Evolutionary conservation across 2,797 vertebrate species (phyloP), one percentile per base, ranked within the genome.

Genomic region (Rhinella marina): DNA sequence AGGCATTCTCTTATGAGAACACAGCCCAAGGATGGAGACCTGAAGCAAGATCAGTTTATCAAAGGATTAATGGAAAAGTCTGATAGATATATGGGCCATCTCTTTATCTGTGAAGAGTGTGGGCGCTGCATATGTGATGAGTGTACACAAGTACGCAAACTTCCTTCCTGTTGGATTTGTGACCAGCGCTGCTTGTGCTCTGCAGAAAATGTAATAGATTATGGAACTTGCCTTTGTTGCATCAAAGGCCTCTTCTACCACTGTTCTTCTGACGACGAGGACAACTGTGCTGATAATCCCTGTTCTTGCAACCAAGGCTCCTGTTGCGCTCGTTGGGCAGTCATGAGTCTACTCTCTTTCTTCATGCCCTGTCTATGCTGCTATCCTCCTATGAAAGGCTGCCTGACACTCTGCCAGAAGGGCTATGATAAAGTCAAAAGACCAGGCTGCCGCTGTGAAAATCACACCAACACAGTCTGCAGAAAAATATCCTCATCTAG

Each of bases 321-420:
- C 4, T 97, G 96, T 90, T 97, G 96, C 0, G 93, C 97, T 91
- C 97, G 98, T 88, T 99, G 98, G 97, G 94, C 96, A 84, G 93
- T 96, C 91, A 98, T 99, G 97, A 96, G 96, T 75, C 90, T 97
- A 84, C 94, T 99, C 92, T 95, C 98, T 0, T 93, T 98, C 86
- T 96, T 97, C 93, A 94, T 99, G 94, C 98, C 98, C 93, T 99
- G 98, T 95, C 96, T 99, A 91, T 99, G 98, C 97, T 99, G 98
- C 97, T 99, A 99, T 94, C 97, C 97, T 88, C 98, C 97, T 32
- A 97, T 97, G 91, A 94, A 96, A 94, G 97, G 97, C 91, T 98
- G 98, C 96, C 97, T 99, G 93, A 95, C 95, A 92, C 91, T 97
- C 91, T 99, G 97, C 94, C 98, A 96, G 94, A 90, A 94, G 64